phyloP scores from a whole-genome alignment of 2,888 invertebrate species.

The Chrysotoxum bicinctum region DNA sequence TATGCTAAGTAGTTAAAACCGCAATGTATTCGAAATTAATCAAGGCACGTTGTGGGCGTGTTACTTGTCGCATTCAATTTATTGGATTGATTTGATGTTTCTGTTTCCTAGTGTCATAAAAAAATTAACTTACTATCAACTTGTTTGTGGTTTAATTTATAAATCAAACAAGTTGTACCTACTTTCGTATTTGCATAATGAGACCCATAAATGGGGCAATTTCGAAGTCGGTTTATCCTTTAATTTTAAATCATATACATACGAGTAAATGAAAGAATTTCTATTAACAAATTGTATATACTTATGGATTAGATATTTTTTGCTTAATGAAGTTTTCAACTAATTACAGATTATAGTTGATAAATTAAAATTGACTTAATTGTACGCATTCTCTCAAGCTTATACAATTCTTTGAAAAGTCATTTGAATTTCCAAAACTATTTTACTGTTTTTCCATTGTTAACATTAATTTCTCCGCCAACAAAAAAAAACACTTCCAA shows the following conservation, averaged over 20 bases:
- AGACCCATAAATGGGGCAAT: not conserved
- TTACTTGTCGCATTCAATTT: conserved; percentile 10
- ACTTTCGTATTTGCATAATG: not conserved
- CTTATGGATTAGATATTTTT: too few relatives aligned
- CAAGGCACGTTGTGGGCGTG: conserved; percentile 7
- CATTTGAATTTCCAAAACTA: not conserved
- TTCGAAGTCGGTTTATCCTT: not conserved
- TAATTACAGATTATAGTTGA: too few relatives aligned
- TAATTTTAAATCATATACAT: too few relatives aligned
- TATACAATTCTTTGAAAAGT: not conserved
- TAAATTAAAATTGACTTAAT: too few relatives aligned
- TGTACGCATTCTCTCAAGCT: too few relatives aligned
- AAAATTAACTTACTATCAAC: not conserved
- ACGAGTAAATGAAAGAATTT: not conserved
- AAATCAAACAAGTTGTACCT: not conserved
- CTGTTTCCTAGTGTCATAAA: not conserved
- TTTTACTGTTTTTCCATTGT: not conserved
- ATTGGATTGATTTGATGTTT: not conserved
- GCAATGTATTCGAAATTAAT: not conserved
- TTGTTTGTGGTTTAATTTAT: not conserved
- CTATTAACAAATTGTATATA: too few relatives aligned
- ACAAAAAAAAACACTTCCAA: not conserved
- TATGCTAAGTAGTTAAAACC: not conserved
- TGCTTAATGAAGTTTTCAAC: too few relatives aligned
- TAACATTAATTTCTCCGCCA: not conserved